These are phyloP conservation scores for Nothobranchius furzeri DNA, from an alignment of 2,113 vertebrate species.

Conservation along the genomic window DNA sequence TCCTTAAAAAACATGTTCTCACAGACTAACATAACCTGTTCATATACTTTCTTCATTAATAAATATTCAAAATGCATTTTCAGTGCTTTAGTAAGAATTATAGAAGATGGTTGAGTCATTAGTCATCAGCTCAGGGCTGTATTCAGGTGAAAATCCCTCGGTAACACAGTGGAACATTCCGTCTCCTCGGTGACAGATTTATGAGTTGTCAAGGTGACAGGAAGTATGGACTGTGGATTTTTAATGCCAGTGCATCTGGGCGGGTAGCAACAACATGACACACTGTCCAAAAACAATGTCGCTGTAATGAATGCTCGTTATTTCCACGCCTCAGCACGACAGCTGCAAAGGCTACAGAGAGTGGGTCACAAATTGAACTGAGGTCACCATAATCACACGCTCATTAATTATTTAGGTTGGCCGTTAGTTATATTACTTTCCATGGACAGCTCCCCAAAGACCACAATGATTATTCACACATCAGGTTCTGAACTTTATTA, in stretches of 20 bases:
- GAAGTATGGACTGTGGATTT: constrained; percentile 41
- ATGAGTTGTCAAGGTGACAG: constrained; percentile 68
- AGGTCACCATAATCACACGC: constrained; percentile 42
- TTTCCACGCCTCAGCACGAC: constrained; percentile 40
- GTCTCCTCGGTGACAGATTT: constrained; percentile 65
- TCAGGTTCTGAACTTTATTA: constrained; percentile 56
- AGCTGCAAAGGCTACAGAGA: constrained; percentile 40
- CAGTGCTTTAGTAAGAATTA: constrained; percentile 1
- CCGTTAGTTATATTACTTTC: constrained; percentile 65
- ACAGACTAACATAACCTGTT: not conserved
- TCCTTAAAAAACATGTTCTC: not conserved
- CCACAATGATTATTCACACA: constrained; percentile 63
- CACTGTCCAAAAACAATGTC: constrained; percentile 50
- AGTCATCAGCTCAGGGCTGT: constrained; percentile 48
- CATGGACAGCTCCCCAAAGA: constrained; percentile 61
- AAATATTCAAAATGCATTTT: constrained; percentile 18
- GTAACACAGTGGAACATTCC: constrained; percentile 56
- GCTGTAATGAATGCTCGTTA: constrained; percentile 50
- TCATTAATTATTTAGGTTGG: constrained; percentile 68
- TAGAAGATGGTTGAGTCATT: constrained; percentile 30
- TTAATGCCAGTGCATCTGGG: constrained; percentile 47
- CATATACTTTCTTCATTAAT: not conserved
- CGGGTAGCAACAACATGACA: constrained; percentile 46
- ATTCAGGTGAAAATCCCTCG: constrained; percentile 21
- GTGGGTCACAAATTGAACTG: constrained; percentile 46